Evolutionary conservation across 2,888 invertebrate genomes (phyloP).

Genomic region (Drosophila quinaria): DNA sequence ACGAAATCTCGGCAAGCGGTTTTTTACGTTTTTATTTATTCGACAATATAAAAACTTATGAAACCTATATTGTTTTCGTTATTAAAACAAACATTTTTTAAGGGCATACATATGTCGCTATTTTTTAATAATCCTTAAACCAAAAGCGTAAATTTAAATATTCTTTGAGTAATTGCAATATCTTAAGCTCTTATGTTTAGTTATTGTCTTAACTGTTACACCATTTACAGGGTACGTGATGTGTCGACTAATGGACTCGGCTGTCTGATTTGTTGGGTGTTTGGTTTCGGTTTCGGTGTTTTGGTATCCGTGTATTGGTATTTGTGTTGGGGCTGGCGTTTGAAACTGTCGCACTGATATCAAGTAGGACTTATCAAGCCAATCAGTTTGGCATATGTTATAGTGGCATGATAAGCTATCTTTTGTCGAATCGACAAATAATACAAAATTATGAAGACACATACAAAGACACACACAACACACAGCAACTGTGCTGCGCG

Average conservation of each 20-base stretch:
- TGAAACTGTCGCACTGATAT: slow-evolving; percentile 34
- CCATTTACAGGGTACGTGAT: slow-evolving; percentile 17
- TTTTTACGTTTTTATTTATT: no score
- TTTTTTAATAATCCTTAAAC: no score
- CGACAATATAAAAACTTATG: no score
- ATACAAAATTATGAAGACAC: slow-evolving; percentile 61
- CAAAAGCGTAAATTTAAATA: no score
- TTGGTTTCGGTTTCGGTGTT: slow-evolving; percentile 39
- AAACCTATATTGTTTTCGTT: no score
- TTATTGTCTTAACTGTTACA: not conserved
- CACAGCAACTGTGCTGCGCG: slow-evolving; percentile 37
- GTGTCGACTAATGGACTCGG: not conserved
- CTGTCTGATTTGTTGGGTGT: slow-evolving; percentile 26
- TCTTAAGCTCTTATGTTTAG: not conserved
- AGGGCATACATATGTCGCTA: no score
- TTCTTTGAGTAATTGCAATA: not conserved
- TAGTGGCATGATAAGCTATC: slow-evolving; percentile 67
- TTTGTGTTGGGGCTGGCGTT: slow-evolving; percentile 32
- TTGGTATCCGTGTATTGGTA: slow-evolving; percentile 32
- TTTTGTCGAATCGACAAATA: slow-evolving; percentile 67
- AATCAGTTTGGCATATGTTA: slow-evolving; percentile 76
- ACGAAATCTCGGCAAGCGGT: no score
- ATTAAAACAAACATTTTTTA: no score
- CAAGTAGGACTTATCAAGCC: slow-evolving; percentile 64
- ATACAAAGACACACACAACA: slow-evolving; percentile 20